A percentile compares a stretch with the other conserved stretches of the same genome.
Conservation (phyloP, 2,888 invertebrate species). For the Drosophila mimetica region DNA sequence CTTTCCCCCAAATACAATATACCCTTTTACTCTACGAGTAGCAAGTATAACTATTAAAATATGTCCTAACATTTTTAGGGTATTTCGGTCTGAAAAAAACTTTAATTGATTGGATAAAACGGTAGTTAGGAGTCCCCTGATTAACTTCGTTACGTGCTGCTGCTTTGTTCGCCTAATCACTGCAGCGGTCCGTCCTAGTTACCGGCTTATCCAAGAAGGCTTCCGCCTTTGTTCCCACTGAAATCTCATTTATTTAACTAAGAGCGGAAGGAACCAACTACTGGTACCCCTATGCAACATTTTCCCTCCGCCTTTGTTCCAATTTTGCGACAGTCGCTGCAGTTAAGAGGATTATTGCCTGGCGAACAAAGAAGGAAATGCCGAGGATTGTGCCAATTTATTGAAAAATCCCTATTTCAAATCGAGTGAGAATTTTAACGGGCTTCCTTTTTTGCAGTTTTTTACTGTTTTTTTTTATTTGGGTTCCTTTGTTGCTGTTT, state of each 20-base stretch:
- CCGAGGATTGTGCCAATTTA: conserved; percentile 70
- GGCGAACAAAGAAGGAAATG: conserved; percentile 40
- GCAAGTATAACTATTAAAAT: too few relatives aligned
- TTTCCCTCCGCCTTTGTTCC: conserved; percentile 53
- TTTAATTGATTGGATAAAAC: too few relatives aligned
- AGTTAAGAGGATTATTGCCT: conserved; percentile 72
- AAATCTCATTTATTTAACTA: conserved; percentile 49
- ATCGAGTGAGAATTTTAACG: conserved; percentile 53
- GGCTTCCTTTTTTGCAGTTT: conserved; percentile 42
- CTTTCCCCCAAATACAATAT: too few relatives aligned
- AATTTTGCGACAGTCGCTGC: conserved; percentile 72
- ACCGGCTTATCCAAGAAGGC: conserved; percentile 31
- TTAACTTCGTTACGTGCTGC: conserved; percentile 1
- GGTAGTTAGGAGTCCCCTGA: background rate
- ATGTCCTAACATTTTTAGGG: too few relatives aligned
- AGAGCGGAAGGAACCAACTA: conserved; percentile 15
- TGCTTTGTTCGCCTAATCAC: conserved; percentile 30
- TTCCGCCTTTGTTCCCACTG: conserved; percentile 27
- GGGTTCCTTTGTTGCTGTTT: conserved; percentile 45
- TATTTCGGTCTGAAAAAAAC: background rate
- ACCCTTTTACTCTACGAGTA: too few relatives aligned
- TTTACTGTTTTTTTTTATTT: conserved; percentile 24
- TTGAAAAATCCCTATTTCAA: conserved; percentile 64
- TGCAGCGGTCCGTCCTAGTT: conserved; percentile 21
- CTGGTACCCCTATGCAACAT: conserved; percentile 38